phyloP scores from a whole-genome alignment of 2,888 invertebrate genomes.

The Lordiphosa fenestrarum region DNA sequence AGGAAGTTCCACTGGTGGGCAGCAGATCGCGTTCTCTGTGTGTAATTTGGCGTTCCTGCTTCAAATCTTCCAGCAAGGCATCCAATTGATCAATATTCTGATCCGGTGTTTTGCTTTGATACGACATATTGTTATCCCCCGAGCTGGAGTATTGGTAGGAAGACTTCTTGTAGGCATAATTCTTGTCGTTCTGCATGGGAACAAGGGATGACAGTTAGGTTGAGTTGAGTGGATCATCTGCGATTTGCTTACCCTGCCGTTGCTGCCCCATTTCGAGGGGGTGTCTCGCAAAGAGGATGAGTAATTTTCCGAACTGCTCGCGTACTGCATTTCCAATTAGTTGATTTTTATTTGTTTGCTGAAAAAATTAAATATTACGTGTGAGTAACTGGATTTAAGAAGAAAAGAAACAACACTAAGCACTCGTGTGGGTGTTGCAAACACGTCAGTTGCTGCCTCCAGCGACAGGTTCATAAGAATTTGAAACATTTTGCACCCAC shows the following conservation, averaged over 20 bases:
- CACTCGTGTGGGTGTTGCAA: conserved; percentile 32
- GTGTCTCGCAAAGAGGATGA: conserved; percentile 73
- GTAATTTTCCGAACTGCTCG: conserved; percentile 76
- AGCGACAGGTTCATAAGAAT: conserved; percentile 65
- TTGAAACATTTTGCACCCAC: conserved; percentile 58
- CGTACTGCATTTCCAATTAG: conserved; percentile 75
- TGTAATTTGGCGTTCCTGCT: conserved; percentile 80
- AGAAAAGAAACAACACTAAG: not conserved
- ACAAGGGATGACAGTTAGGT: too few relatives aligned
- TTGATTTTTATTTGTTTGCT: conserved; percentile 42
- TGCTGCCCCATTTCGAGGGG: conserved; percentile 72
- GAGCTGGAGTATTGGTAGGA: conserved; percentile 78
- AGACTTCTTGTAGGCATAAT: conserved; percentile 78
- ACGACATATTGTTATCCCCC: conserved; percentile 67
- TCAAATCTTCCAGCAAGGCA: conserved; percentile 87
- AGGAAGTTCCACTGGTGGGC: conserved; percentile 59
- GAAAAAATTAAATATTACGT: conserved; percentile 26
- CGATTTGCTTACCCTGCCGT: conserved; percentile 49
- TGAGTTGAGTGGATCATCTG: too few relatives aligned
- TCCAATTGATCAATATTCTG: conserved; percentile 89
- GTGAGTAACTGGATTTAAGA: conserved; percentile 34
- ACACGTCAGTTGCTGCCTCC: conserved; percentile 44
- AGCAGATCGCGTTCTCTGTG: conserved; percentile 57
- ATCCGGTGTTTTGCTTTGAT: conserved; percentile 62
- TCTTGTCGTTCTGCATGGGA: conserved; percentile 71